Percentiles rank a stretch among this genome's conserved stretches.
Evolutionary conservation across 2,888 invertebrate species (phyloP).

Genomic region (Agriotes lineatus): DNA sequence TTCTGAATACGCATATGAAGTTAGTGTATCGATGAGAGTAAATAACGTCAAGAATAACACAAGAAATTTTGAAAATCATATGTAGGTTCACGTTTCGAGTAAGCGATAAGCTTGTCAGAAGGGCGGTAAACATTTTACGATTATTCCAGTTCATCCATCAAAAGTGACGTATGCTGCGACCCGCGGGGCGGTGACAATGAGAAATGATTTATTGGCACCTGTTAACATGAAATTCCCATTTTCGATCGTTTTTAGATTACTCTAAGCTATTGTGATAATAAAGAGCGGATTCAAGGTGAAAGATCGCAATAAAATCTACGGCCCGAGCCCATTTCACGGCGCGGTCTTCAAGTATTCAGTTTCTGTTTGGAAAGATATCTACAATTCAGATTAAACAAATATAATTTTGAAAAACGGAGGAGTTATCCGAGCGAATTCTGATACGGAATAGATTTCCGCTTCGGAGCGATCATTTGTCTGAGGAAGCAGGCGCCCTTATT

Average conservation of each 20-base stretch:
- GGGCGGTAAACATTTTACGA: constrained; percentile 49
- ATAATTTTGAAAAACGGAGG: constrained; percentile 63
- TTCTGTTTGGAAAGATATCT: constrained; percentile 57
- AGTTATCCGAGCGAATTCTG: constrained; percentile 57
- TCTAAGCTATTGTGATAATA: constrained; percentile 32
- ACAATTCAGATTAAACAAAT: constrained; percentile 66
- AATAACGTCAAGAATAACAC: not conserved
- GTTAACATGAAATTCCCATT: constrained; percentile 55
- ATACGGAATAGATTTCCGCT: constrained; percentile 58
- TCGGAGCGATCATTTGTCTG: constrained; percentile 56
- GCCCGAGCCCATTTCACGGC: constrained; percentile 17
- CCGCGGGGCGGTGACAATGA: constrained; percentile 45
- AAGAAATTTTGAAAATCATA: constrained; percentile 8
- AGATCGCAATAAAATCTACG: constrained; percentile 27
- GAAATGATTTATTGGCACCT: constrained; percentile 56
- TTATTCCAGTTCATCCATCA: constrained; percentile 51
- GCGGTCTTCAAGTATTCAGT: constrained; percentile 34
- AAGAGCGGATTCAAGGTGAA: constrained; percentile 27
- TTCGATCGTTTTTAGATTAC: constrained; percentile 44
- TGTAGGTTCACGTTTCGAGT: constrained; percentile 28
- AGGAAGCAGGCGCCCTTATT: constrained; percentile 60
- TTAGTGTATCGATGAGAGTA: not conserved
- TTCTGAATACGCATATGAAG: too few relatives aligned
- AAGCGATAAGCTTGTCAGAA: constrained; percentile 29
- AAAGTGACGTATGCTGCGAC: constrained; percentile 41